Base-by-base conservation (phyloP, 2,113 vertebrate genomes). In the Vimba vimba region DNA sequence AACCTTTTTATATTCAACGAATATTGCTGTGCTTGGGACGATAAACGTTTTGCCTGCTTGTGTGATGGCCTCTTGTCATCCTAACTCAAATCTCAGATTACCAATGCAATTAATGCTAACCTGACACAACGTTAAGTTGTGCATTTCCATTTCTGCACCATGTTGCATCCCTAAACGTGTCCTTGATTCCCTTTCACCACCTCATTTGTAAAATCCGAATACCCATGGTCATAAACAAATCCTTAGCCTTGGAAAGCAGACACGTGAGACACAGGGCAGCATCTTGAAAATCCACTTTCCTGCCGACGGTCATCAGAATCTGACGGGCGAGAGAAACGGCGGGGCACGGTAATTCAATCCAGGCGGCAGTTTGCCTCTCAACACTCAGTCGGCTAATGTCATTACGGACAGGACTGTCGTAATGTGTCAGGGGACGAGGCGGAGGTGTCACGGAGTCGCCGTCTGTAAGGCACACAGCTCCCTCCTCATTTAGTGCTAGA, bases 401-500 rank as follows among this genome's bases (percentile, higher is more conserved):
- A 83, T 83, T 83, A 83, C 15, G 68, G 68, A 57, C 33, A 39
- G 13, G 68, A 74, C 68, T 71, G 23, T 59, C 25, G 30, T 83
- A 43, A 73, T 83, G 82, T 74, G 33, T 83, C 82, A 83, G 50
- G 82, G 50, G 82, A 83, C 50, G 50, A 57, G 47, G 68, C 45
- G 12, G 66, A 57, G 82, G 27, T 83, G 82, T 73, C 66, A 1
- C 21, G 45, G 45, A 83, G 81, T 71, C 81, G 57, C 64, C 64
- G 64, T 52, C 66, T 71, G 81, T 39, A 69, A 66, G 79, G 36
- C 79, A 69, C 62, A 82, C 68, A 19, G 30, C 33, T 74, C 82
- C 50, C 50, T 57, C 47, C 68, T 83, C 82, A 83, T 83, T 73
- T 83, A 74, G 82, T 4, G 21, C 30, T 39, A 83, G 82, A 83